Percentiles rank a stretch among this genome's conserved stretches.
phyloP scores from a whole-genome alignment of 2,888 invertebrate genomes.

The Biston stratarius region DNA sequence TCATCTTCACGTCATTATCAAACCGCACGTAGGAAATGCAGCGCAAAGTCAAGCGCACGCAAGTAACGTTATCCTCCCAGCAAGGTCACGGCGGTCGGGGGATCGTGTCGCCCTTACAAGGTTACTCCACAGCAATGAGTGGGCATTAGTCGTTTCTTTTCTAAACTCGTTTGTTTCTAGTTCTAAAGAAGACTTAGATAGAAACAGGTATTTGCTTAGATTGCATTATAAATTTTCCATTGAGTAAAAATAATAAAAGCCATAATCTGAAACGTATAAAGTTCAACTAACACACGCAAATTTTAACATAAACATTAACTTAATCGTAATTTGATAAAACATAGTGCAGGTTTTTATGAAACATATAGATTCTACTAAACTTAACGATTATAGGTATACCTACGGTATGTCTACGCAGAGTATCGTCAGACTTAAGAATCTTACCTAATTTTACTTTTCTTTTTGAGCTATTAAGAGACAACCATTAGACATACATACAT shows the following conservation, averaged over 20 bases:
- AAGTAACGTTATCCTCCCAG: slow-evolving; percentile 50
- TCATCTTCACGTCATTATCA: not conserved
- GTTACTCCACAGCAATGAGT: slow-evolving; percentile 46
- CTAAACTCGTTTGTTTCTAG: slow-evolving; percentile 16
- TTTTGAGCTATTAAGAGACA: too few relatives aligned
- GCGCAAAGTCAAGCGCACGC: slow-evolving; percentile 25
- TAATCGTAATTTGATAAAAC: too few relatives aligned
- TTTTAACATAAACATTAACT: too few relatives aligned
- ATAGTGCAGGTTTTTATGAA: too few relatives aligned
- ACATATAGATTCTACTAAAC: too few relatives aligned
- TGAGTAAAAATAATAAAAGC: not conserved
- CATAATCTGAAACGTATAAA: too few relatives aligned
- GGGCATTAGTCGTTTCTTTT: slow-evolving; percentile 23
- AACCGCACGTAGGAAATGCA: slow-evolving; percentile 36
- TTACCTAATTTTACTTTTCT: too few relatives aligned
- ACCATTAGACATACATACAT: too few relatives aligned
- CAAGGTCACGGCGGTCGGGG: slow-evolving; percentile 47
- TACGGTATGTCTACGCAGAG: too few relatives aligned
- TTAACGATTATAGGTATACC: too few relatives aligned
- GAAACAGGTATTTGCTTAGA: not conserved
- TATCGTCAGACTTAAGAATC: too few relatives aligned
- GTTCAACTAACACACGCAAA: too few relatives aligned
- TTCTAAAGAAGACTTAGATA: not conserved
- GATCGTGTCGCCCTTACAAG: slow-evolving; percentile 51
- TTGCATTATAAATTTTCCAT: not conserved